Conservation (phyloP, 2,113 vertebrate genomes). For the Tichodroma muraria region DNA sequence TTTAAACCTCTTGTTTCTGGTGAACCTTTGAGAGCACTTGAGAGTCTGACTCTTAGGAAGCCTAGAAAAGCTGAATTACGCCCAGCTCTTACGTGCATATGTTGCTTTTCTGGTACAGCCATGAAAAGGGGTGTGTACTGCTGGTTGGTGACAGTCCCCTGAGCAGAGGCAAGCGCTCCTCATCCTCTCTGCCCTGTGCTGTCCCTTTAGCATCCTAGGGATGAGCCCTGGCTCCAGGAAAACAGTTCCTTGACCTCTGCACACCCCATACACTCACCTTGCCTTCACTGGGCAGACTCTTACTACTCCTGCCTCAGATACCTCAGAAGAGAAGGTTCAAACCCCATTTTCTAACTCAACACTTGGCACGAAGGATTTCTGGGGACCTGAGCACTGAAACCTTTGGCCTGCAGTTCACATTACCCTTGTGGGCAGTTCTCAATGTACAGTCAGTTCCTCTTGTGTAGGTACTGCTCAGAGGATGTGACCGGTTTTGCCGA, state of each 20-base stretch:
- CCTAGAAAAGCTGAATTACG: background rate
- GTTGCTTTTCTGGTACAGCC: background rate
- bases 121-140: background rate
- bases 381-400: rapidly evolving
- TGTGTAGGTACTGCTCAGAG: background rate
- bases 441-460: background rate
- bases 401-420: background rate
- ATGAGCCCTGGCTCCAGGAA: background rate
- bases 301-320: background rate
- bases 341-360: background rate
- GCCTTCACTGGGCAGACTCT: background rate
- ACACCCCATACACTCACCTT: background rate
- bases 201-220: background rate
- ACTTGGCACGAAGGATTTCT: background rate
- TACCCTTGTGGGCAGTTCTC: background rate
- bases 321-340: background rate
- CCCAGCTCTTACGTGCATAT: background rate
- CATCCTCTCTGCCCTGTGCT: background rate
- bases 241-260: background rate
- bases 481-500: background rate
- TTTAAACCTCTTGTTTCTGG: background rate
- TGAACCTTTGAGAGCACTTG: background rate
- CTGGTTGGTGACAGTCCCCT: background rate
- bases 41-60: background rate
- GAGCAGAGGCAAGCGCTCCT: background rate